Percentiles rank a stretch among this genome's conserved stretches.
Evolutionary conservation across 2,797 vertebrate genomes (phyloP).

Genomic region (Ceryle rudis): DNA sequence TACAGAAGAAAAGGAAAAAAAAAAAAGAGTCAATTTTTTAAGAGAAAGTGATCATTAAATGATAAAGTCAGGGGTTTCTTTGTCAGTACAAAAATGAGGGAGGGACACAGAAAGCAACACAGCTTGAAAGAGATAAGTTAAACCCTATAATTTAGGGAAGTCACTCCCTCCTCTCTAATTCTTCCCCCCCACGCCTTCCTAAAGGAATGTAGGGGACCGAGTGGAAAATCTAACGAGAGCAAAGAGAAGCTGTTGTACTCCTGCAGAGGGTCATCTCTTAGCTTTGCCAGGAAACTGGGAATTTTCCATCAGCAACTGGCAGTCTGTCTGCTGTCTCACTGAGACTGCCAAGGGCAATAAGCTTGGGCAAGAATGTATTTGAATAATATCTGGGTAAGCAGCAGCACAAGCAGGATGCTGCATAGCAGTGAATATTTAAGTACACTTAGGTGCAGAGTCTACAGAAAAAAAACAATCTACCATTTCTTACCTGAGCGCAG

Average conservation of each 20-base stretch:
- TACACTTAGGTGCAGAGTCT: neutral
- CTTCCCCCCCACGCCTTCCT: neutral
- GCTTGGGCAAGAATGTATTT: conserved; percentile 6
- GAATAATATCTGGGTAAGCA: conserved; percentile 28
- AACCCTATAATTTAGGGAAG: neutral
- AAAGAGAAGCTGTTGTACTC: neutral
- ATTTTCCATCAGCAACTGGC: conserved; percentile 51
- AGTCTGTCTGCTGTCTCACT: conserved; percentile 17
- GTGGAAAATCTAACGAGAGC: neutral
- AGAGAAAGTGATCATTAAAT: neutral
- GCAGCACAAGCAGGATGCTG: neutral
- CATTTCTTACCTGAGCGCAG: conserved; percentile 90
- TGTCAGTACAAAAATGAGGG: neutral
- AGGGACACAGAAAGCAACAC: neutral
- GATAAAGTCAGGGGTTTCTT: neutral
- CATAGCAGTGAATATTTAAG: neutral
- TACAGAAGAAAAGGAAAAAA: neutral
- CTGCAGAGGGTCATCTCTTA: neutral
- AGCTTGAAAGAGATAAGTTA: neutral
- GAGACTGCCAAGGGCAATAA: conserved; percentile 20
- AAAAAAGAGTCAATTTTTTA: neutral
- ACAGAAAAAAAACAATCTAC: neutral
- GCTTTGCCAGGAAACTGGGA: conserved; percentile 25
- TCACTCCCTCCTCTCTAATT: neutral
- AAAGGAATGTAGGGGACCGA: neutral